A percentile compares a stretch with the other conserved stretches of the same genome.
Evolutionary conservation across 2,888 invertebrate genomes (phyloP).

Genomic region (Gortyna flavago): DNA sequence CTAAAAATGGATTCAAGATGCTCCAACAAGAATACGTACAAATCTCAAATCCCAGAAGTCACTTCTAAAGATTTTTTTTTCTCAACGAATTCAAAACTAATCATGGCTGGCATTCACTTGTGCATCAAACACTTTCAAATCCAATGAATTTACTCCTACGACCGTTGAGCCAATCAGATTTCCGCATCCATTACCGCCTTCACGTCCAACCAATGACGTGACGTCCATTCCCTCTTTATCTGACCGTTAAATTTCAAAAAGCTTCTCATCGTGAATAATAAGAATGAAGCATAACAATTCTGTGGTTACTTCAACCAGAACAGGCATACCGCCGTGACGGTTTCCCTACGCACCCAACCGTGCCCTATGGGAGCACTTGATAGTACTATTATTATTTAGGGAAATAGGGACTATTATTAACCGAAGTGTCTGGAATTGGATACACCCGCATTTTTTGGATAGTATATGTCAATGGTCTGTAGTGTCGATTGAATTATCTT

Average conservation of each 20-base stretch:
- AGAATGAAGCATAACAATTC: conserved; percentile 70
- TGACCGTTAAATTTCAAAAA: conserved; percentile 66
- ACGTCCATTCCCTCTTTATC: neutral
- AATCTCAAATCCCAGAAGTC: neutral
- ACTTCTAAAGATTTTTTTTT: neutral
- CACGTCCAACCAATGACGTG: conserved; percentile 33
- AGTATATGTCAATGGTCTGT: conserved; percentile 13
- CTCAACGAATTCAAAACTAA: conserved; percentile 1
- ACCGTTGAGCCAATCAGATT: conserved; percentile 29
- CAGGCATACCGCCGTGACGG: conserved; percentile 81
- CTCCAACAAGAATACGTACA: neutral
- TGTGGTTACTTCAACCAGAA: conserved; percentile 73
- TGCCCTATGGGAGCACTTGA: conserved; percentile 75
- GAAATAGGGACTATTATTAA: conserved; percentile 53
- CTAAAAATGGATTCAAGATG: neutral
- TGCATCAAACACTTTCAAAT: conserved; percentile 25
- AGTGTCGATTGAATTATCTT: conserved; percentile 32
- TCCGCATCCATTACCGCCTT: neutral
- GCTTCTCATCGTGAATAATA: conserved; percentile 68
- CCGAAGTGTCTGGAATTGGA: conserved; percentile 41
- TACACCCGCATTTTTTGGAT: conserved; percentile 60
- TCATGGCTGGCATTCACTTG: neutral
- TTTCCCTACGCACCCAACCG: conserved; percentile 72
- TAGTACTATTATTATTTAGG: conserved; percentile 62
- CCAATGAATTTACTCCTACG: neutral